Evolutionary conservation across 2,113 vertebrate genomes (phyloP).

Genomic region (Paralichthys olivaceus): DNA sequence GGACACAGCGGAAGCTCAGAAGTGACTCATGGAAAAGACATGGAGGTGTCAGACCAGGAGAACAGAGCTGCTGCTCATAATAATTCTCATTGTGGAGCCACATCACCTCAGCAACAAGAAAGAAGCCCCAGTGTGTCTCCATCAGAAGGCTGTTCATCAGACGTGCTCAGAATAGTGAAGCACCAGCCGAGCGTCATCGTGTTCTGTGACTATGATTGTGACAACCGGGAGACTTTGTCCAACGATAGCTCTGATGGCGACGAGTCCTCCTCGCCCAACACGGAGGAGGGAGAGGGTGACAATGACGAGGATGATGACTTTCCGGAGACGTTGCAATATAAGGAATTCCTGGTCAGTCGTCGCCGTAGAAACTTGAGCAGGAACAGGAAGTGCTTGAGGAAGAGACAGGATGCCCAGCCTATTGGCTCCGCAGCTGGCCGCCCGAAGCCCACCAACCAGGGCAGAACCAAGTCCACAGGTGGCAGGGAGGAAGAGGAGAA

Average conservation of each 20-base stretch:
- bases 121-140: neutral
- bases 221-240: conserved; percentile 9
- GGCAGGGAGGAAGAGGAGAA: conserved; percentile 52
- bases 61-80: neutral
- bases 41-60: conserved; percentile 8
- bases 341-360: conserved; percentile 75
- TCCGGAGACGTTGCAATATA: conserved; percentile 73
- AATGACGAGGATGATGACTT: conserved; percentile 65
- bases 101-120: conserved; percentile 18
- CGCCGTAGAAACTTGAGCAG: conserved; percentile 69
- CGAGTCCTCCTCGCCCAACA: conserved; percentile 61
- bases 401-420: conserved; percentile 62
- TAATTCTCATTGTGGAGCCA: neutral
- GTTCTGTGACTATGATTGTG: conserved; percentile 73
- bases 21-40: conserved; percentile 7
- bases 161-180: conserved; percentile 77
- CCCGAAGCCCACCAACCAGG: conserved; percentile 45
- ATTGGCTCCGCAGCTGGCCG: conserved; percentile 33
- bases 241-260: conserved; percentile 52
- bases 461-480: conserved; percentile 44
- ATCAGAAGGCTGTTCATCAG: conserved; percentile 35
- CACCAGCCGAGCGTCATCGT: conserved; percentile 80
- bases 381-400: conserved; percentile 66
- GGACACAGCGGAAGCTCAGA: conserved; percentile 30
- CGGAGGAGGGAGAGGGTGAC: conserved; percentile 38